Evolutionary conservation across 2,113 vertebrate genomes (phyloP).

Genomic region (Anolis carolinensis): DNA sequence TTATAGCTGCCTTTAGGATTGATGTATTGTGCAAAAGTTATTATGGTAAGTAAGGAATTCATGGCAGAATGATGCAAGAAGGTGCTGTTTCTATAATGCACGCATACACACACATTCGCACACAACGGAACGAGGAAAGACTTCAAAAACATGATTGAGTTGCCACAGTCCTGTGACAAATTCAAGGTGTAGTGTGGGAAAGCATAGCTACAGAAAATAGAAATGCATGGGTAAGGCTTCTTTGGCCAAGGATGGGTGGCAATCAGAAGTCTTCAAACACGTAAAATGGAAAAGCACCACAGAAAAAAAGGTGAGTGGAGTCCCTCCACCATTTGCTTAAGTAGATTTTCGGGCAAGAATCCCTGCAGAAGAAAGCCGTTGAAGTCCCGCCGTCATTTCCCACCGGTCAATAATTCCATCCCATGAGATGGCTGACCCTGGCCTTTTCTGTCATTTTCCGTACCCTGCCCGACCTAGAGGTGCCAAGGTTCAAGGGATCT

Average conservation of each 20-base stretch:
- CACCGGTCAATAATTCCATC: slow-evolving; percentile 91
- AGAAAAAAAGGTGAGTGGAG: slow-evolving; percentile 79
- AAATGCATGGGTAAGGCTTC: slow-evolving; percentile 79
- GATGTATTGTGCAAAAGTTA: slow-evolving; percentile 94
- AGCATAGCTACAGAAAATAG: slow-evolving; percentile 77
- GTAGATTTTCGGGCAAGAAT: slow-evolving; percentile 84
- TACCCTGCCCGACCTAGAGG: slow-evolving; percentile 94
- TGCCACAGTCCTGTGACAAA: slow-evolving; percentile 72
- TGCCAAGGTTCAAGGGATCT: slow-evolving; percentile 96
- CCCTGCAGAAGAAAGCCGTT: slow-evolving; percentile 91
- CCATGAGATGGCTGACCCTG: slow-evolving; percentile 98
- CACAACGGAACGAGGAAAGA: slow-evolving; percentile 59
- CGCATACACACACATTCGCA: slow-evolving; percentile 62
- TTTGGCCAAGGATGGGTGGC: slow-evolving; percentile 75
- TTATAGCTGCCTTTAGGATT: slow-evolving; percentile 95
- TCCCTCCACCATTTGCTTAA: slow-evolving; percentile 79
- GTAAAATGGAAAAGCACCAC: slow-evolving; percentile 88
- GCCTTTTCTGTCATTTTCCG: slow-evolving; percentile 99
- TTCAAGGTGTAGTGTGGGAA: slow-evolving; percentile 77
- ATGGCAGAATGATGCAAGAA: slow-evolving; percentile 83
- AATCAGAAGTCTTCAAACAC: slow-evolving; percentile 73
- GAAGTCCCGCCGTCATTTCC: slow-evolving; percentile 68
- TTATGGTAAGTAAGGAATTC: slow-evolving; percentile 80
- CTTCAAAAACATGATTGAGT: slow-evolving; percentile 66
- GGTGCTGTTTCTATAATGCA: slow-evolving; percentile 81